Percentiles rank a stretch among this genome's conserved stretches.
Conservation (phyloP, 2,797 vertebrate species). For the Sorex maritimensis region DNA sequence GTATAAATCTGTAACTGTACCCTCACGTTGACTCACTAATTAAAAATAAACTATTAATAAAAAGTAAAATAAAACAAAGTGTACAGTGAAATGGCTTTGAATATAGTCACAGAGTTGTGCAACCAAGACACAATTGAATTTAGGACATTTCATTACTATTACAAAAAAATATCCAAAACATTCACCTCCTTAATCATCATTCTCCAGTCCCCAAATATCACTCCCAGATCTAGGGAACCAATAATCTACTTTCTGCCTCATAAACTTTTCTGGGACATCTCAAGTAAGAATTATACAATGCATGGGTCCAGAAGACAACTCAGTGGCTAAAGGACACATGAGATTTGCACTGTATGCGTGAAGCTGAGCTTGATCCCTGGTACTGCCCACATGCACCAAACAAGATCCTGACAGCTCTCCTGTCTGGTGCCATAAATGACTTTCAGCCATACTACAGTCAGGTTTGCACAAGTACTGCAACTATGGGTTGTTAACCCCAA, state of each 20-base stretch:
- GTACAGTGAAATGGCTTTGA: conserved; percentile 5
- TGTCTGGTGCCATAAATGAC: no score
- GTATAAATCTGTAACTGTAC: no score
- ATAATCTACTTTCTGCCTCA: neutral
- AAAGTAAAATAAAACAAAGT: neutral
- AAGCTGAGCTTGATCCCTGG: no score
- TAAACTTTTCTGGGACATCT: conserved; percentile 5
- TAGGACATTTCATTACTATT: neutral
- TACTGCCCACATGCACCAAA: no score
- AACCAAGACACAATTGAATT: neutral
- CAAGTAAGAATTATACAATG: neutral
- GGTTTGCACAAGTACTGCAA: no score
- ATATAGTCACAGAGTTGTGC: neutral
- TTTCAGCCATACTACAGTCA: no score
- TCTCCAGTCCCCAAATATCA: neutral
- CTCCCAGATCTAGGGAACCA: neutral
- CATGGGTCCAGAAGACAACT: neutral
- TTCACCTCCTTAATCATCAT: neutral
- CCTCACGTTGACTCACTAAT: no score
- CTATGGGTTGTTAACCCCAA: no score
- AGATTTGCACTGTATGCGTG: neutral
- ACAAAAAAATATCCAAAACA: neutral
- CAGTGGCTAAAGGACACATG: no score
- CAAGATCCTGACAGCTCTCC: no score
- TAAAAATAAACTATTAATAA: no score